Conservation (phyloP, 1,140 invertebrate genomes). For the Hyles euphorbiae region DNA sequence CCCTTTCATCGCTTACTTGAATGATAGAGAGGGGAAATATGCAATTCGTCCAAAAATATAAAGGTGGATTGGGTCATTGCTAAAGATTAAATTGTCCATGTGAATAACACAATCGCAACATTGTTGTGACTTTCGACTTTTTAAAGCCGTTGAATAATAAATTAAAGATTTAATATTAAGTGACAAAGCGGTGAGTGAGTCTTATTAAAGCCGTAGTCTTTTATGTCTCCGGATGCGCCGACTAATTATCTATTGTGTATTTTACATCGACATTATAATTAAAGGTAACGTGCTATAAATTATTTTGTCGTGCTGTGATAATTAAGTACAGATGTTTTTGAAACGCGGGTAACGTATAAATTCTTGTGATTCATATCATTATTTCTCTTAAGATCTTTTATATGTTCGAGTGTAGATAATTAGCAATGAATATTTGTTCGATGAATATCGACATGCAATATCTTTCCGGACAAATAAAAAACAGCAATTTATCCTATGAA, state of each 20-base stretch:
- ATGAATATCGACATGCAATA: no score
- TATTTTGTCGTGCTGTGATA: no score
- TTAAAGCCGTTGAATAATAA: constrained; percentile 38
- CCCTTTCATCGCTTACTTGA: neutral
- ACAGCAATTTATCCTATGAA: no score
- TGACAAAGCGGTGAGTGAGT: constrained; percentile 28
- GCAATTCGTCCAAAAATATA: neutral
- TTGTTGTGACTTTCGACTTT: constrained; percentile 31
- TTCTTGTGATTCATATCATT: neutral
- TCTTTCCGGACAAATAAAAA: no score
- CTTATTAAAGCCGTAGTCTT: no score
- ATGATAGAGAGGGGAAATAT: neutral
- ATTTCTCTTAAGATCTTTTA: no score
- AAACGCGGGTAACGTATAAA: neutral
- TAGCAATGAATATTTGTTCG: no score
- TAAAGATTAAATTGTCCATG: constrained; percentile 39
- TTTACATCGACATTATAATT: no score
- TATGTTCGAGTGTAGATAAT: no score
- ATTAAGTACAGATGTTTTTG: neutral
- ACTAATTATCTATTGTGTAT: no score
- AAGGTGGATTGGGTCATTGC: neutral
- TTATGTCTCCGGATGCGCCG: no score
- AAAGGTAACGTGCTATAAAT: no score
- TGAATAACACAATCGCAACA: constrained; percentile 46
- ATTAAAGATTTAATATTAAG: constrained; percentile 44